Evolutionary conservation across 2,797 vertebrate species (phyloP).

Genomic region (Melanotaenia parkinsoni): DNA sequence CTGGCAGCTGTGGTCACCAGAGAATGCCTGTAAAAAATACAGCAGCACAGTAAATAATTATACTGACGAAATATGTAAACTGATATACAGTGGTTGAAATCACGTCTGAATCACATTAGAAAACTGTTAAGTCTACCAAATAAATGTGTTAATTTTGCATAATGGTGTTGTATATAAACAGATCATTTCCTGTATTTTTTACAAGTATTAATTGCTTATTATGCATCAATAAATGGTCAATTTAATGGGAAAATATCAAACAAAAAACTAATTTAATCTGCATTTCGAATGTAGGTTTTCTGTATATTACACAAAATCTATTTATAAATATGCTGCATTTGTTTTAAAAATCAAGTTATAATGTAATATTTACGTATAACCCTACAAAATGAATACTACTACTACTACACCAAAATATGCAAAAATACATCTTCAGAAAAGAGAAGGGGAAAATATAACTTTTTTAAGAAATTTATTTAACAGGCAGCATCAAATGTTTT

Average conservation of each 20-base stretch:
- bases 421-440: too few species aligned
- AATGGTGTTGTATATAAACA: not conserved
- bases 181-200: slow-evolving; percentile 24
- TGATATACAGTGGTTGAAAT: slow-evolving; percentile 26
- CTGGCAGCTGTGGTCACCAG: slow-evolving; percentile 30
- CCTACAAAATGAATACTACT: too few species aligned
- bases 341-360: slow-evolving; percentile 20
- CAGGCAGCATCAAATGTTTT: too few species aligned
- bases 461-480: too few species aligned
- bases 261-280: slow-evolving; percentile 23
- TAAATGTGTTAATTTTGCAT: slow-evolving; percentile 3
- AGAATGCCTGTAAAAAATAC: slow-evolving; percentile 27
- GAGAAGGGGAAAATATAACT: too few species aligned
- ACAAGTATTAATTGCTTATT: slow-evolving; percentile 17
- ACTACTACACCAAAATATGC: too few species aligned
- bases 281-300: slow-evolving; percentile 15
- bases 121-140: not conserved
- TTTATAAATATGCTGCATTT: slow-evolving; percentile 12
- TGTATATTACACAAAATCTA: slow-evolving; percentile 30
- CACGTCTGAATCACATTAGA: slow-evolving; percentile 3
- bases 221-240: slow-evolving; percentile 14
- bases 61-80: slow-evolving; percentile 7
- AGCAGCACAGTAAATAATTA: not conserved
- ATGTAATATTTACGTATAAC: not conserved
- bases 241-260: slow-evolving; percentile 16